Evolutionary conservation across 2,113 vertebrate genomes (phyloP).

Genomic region (Psilopsiagon aymara): DNA sequence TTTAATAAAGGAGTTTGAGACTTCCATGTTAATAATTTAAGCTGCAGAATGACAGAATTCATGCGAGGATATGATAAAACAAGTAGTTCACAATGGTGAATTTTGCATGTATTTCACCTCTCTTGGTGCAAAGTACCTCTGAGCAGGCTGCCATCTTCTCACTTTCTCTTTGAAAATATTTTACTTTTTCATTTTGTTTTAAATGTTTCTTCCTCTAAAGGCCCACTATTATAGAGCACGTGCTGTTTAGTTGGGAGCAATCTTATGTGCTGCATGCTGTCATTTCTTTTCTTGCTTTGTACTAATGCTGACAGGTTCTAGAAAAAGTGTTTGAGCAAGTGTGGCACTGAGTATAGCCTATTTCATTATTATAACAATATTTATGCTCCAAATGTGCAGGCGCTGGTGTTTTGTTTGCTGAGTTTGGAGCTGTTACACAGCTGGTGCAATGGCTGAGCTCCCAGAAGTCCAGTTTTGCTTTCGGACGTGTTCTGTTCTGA

Average conservation of each 20-base stretch:
- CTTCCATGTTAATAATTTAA: neutral
- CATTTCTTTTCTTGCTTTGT: neutral
- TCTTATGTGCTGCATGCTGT: neutral
- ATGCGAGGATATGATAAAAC: neutral
- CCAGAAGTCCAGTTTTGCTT: neutral
- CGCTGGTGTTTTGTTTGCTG: neutral
- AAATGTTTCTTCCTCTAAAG: neutral
- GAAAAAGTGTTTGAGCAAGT: neutral
- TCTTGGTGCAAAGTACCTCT: neutral
- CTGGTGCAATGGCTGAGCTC: neutral
- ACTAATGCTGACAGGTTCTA: neutral
- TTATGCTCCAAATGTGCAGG: neutral
- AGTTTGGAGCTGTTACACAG: neutral
- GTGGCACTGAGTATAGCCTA: neutral
- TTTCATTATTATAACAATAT: neutral
- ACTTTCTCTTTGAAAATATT: neutral
- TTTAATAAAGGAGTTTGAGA: neutral
- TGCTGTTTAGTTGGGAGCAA: neutral
- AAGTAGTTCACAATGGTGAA: neutral
- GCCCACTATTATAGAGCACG: neutral
- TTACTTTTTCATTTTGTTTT: neutral
- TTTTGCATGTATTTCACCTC: neutral
- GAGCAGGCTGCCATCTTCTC: neutral
- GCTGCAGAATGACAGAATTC: neutral
- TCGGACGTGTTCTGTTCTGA: neutral